Conservation (phyloP, 2,888 invertebrate genomes). For the Timema podura region DNA sequence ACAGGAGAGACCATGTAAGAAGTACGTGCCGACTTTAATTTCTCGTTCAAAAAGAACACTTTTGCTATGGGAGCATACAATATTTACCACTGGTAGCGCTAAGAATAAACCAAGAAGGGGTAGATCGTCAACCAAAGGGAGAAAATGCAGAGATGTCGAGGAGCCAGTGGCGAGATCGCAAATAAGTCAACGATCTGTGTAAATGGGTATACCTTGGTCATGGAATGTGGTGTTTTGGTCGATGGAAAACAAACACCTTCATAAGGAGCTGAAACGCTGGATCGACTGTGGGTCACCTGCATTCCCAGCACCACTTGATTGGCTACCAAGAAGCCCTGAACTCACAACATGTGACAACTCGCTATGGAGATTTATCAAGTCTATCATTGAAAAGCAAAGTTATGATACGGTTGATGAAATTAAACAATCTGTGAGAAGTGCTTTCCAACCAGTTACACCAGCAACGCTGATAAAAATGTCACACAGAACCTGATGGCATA, state of each 20-base stretch:
- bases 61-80: no score
- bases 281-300: neutral
- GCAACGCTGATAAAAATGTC: neutral
- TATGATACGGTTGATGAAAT: neutral
- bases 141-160: no score
- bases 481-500: neutral
- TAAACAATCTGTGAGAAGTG: neutral
- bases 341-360: neutral
- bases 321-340: neutral
- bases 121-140: no score
- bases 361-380: neutral
- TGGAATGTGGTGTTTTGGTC: neutral
- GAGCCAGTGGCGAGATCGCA: no score
- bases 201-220: constrained; percentile 9
- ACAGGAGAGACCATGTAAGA: no score
- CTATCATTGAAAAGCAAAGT: neutral
- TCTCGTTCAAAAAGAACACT: no score
- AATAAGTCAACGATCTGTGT: neutral
- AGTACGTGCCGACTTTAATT: no score
- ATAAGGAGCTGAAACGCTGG: neutral
- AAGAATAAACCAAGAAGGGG: no score
- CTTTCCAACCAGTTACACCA: neutral
- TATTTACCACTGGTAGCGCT: no score
- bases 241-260: neutral
- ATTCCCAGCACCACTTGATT: neutral